These are phyloP conservation scores for Buphagus erythrorhynchus DNA, from an alignment of 2,797 vertebrate genomes.

Conservation along the genomic window DNA sequence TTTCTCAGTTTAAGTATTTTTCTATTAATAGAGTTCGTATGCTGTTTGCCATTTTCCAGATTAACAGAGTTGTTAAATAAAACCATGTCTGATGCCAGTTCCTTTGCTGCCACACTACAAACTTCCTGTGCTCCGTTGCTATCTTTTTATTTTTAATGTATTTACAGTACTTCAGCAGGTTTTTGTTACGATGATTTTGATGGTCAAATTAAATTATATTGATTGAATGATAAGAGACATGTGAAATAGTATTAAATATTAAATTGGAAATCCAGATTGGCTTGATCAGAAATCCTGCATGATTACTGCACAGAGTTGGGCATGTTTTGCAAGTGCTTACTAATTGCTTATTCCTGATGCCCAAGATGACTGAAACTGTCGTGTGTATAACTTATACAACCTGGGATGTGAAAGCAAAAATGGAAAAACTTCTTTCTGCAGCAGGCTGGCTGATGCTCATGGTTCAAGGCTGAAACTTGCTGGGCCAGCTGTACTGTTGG, in stretches of 20 bases:
- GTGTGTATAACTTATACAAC: not conserved
- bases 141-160: not conserved
- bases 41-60: not conserved
- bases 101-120: not conserved
- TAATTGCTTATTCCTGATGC: not conserved
- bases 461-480: not conserved
- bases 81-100: not conserved
- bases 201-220: not conserved
- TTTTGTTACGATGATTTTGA: not conserved
- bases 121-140: not conserved
- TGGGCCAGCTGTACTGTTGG: accelerated
- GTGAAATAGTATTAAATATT: not conserved
- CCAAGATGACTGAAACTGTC: not conserved
- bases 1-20: not conserved
- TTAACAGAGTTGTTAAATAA: not conserved
- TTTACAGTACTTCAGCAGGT: not conserved
- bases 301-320: not conserved
- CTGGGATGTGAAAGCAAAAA: not conserved
- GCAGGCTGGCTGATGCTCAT: not conserved
- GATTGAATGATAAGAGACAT: not conserved
- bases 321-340: not conserved
- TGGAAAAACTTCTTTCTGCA: not conserved
- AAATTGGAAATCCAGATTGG: not conserved
- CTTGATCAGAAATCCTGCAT: not conserved
- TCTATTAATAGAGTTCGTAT: not conserved